Conservation (phyloP, 2,888 invertebrate species). For the Argyresthia goedartella region DNA sequence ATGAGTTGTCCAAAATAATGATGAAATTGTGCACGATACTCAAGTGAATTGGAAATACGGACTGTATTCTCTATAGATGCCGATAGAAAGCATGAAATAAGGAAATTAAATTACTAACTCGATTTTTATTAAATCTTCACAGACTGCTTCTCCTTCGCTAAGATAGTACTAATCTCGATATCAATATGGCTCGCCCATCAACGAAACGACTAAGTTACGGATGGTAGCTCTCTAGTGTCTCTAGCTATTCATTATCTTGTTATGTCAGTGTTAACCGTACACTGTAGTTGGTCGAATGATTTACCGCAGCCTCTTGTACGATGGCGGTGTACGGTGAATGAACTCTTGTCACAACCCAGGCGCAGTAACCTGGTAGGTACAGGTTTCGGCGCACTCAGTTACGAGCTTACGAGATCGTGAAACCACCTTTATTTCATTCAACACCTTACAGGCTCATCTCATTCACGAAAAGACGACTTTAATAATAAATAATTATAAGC, state of each 20-base stretch:
- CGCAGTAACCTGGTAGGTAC: constrained; percentile 22
- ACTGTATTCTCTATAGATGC: too few relatives aligned
- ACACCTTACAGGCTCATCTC: neutral
- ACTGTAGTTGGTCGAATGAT: constrained; percentile 38
- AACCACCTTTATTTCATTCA: constrained; percentile 18
- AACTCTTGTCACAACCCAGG: constrained; percentile 47
- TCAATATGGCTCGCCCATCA: too few relatives aligned
- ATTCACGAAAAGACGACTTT: constrained; percentile 22
- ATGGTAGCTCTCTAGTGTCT: too few relatives aligned
- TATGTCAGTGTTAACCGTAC: constrained; percentile 22
- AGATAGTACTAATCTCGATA: too few relatives aligned
- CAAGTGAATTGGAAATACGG: too few relatives aligned
- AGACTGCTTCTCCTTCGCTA: too few relatives aligned
- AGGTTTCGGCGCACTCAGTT: constrained; percentile 56
- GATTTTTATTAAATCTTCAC: too few relatives aligned
- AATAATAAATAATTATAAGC: constrained; percentile 7
- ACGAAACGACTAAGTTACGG: too few relatives aligned
- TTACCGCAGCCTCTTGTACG: constrained; percentile 20
- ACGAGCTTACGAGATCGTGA: constrained; percentile 47
- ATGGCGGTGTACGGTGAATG: constrained; percentile 50
- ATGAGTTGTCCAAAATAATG: too few relatives aligned
- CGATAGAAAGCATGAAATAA: too few relatives aligned
- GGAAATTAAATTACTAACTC: too few relatives aligned
- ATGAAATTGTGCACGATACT: too few relatives aligned
- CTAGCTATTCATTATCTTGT: constrained; percentile 34